Evolutionary conservation across 2,888 invertebrate genomes (phyloP).

Genomic region (Lasiommata megera): DNA sequence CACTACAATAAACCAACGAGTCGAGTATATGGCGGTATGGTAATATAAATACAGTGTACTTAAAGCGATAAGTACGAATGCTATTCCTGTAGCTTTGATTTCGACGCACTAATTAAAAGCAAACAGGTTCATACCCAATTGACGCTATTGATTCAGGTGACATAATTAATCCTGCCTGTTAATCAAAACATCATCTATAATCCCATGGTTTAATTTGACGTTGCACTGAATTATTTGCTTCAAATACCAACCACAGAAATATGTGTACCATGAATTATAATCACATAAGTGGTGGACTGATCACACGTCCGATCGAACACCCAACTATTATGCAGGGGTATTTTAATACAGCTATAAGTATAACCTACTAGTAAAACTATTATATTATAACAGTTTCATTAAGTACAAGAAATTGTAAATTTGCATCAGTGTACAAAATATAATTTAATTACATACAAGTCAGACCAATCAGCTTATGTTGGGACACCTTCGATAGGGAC

Average conservation of each 20-base stretch:
- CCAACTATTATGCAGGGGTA: background rate
- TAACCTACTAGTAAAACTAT: too few relatives aligned
- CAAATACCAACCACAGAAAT: constrained; percentile 58
- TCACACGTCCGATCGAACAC: constrained; percentile 43
- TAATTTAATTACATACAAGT: too few relatives aligned
- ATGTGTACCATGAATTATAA: constrained; percentile 59
- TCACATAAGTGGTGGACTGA: constrained; percentile 52
- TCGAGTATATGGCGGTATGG: too few relatives aligned
- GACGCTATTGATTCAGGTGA: constrained; percentile 15
- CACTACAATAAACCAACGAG: too few relatives aligned
- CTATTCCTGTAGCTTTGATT: background rate
- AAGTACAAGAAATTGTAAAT: too few relatives aligned
- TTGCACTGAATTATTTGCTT: constrained; percentile 43
- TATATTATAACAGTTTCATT: too few relatives aligned
- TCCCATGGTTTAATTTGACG: constrained; percentile 52
- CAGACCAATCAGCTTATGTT: too few relatives aligned
- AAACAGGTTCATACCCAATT: constrained; percentile 7
- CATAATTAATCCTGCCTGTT: constrained; percentile 35
- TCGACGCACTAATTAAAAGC: constrained; percentile 3
- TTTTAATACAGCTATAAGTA: background rate
- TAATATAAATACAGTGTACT: too few relatives aligned
- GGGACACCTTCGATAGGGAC: too few relatives aligned
- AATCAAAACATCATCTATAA: constrained; percentile 31
- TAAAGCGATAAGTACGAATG: too few relatives aligned
- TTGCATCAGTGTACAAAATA: too few relatives aligned